phyloP scores from a whole-genome alignment of 2,113 vertebrate genomes.

The Condylura cristata region DNA sequence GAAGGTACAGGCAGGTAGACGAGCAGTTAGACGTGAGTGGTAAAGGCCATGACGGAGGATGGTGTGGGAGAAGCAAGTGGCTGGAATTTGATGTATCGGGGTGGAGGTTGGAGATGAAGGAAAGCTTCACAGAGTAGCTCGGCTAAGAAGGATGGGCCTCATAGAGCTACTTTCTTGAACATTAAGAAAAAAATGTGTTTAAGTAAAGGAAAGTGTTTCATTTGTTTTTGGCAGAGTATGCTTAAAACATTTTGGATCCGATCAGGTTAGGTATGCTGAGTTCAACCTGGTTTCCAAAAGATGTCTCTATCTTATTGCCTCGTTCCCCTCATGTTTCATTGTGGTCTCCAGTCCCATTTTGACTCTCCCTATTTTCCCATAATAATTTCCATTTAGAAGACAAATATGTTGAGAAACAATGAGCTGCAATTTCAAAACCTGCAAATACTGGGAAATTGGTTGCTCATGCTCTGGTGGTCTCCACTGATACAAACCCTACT shows the following conservation, averaged over 20 bases:
- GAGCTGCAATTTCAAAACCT: neutral
- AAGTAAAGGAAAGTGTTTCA: neutral
- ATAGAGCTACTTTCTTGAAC: neutral
- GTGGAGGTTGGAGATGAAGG: neutral
- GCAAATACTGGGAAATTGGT: neutral
- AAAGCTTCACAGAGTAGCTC: neutral
- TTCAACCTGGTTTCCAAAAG: neutral
- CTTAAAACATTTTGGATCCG: neutral
- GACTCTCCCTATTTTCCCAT: neutral
- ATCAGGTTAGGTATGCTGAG: neutral
- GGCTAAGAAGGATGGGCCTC: neutral
- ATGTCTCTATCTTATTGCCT: neutral
- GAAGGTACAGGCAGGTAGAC: neutral
- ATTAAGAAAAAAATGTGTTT: neutral
- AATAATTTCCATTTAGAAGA: constrained; percentile 1
- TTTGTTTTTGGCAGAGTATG: neutral
- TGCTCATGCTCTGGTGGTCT: neutral
- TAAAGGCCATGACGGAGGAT: neutral
- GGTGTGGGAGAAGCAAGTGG: neutral
- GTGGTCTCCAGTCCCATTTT: neutral
- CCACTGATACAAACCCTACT: neutral
- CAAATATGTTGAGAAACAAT: neutral
- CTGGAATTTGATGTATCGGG: neutral
- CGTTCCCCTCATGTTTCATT: neutral
- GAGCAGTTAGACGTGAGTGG: neutral